Evolutionary conservation across 2,113 vertebrate species (phyloP).

Genomic region (Lethenteron camtschaticum): DNA sequence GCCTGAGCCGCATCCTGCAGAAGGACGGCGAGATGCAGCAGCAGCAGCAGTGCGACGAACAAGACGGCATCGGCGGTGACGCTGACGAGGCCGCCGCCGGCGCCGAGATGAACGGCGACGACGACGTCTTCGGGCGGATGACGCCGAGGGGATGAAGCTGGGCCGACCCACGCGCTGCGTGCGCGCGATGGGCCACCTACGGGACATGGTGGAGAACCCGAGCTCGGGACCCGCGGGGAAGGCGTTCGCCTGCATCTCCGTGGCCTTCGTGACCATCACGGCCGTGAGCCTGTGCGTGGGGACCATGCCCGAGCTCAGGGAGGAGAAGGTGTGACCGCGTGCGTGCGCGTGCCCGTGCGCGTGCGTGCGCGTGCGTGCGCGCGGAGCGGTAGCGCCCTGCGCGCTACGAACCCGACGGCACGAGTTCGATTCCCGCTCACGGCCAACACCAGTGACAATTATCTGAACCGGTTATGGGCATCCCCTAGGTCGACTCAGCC

Average conservation of each 20-base stretch:
- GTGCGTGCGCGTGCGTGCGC: too few species aligned
- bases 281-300: conserved; percentile 89
- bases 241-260: conserved; percentile 86
- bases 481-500: too few species aligned
- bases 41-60: neutral
- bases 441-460: too few species aligned
- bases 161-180: conserved; percentile 11
- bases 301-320: conserved; percentile 81
- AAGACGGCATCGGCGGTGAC: neutral
- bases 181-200: conserved; percentile 27
- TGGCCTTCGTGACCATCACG: conserved; percentile 88
- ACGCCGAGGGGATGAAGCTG: conserved; percentile 26
- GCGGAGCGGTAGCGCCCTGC: too few species aligned
- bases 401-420: too few species aligned
- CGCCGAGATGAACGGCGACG: conserved; percentile 45
- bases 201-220: conserved; percentile 92
- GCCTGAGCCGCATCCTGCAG: conserved; percentile 62
- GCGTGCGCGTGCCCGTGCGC: too few species aligned
- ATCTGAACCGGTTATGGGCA: too few species aligned
- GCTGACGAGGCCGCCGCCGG: neutral
- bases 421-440: too few species aligned
- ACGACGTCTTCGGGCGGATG: conserved; percentile 34
- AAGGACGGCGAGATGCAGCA: conserved; percentile 56
- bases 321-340: conserved; percentile 34
- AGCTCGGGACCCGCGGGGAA: conserved; percentile 88